These are phyloP conservation scores for Hemibagrus wyckioides DNA, from an alignment of 2,113 vertebrate species.

Conservation along the genomic window DNA sequence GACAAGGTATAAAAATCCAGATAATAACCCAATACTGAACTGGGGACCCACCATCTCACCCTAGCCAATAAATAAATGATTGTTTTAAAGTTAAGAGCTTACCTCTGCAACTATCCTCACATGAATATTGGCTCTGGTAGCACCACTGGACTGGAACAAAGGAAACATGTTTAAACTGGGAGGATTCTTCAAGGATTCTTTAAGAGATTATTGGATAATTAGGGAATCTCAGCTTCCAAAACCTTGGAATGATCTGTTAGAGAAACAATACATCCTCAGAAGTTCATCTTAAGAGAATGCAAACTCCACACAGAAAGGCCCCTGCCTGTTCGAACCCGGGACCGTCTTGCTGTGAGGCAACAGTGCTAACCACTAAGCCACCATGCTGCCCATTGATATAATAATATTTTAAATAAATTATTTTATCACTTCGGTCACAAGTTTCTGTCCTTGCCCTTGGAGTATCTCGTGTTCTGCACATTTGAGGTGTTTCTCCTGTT, in stretches of 20 bases:
- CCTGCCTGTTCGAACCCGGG: too few species aligned
- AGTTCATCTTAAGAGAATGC: neutral
- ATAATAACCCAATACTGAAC: neutral
- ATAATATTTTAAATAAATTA: too few species aligned
- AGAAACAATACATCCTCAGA: neutral
- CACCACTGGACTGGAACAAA: slow-evolving; percentile 73
- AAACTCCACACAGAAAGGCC: too few species aligned
- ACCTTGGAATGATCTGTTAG: neutral
- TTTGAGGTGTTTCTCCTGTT: neutral
- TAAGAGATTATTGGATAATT: neutral
- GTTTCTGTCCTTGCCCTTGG: neutral
- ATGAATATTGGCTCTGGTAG: slow-evolving; percentile 71
- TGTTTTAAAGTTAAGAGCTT: slow-evolving; percentile 38
- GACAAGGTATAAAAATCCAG: neutral
- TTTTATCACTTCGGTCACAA: neutral
- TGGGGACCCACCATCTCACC: neutral
- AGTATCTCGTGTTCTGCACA: neutral
- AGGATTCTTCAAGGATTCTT: too few species aligned
- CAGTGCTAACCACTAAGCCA: too few species aligned
- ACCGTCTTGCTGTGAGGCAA: too few species aligned
- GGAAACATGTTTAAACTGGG: slow-evolving; percentile 23
- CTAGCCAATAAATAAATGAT: neutral
- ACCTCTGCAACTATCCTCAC: slow-evolving; percentile 69
- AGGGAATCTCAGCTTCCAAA: neutral
- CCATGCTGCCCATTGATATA: too few species aligned